Evolutionary conservation across 2,113 vertebrate species (phyloP).

Genomic region (Pelobates fuscus): DNA sequence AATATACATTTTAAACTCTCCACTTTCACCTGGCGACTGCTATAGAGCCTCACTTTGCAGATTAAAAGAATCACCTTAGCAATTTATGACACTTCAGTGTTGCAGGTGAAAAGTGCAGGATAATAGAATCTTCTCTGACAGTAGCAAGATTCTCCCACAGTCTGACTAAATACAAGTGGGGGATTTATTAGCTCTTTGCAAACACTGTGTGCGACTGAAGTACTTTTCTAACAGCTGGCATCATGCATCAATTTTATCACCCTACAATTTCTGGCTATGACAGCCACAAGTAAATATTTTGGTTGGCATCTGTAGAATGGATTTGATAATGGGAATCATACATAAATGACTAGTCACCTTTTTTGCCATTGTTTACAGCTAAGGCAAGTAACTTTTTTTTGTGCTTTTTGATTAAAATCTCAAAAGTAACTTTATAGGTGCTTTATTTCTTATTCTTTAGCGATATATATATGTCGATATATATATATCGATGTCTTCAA

Average conservation of each 20-base stretch:
- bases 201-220: constrained; percentile 32
- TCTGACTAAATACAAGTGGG: constrained; percentile 38
- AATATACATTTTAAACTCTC: constrained; percentile 11
- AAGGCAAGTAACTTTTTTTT: constrained; percentile 11
- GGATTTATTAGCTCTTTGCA: constrained; percentile 30
- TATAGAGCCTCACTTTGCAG: constrained; percentile 17
- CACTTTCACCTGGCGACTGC: constrained; percentile 8
- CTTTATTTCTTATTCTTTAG: not conserved
- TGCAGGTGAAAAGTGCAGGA: constrained; percentile 44
- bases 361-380: not conserved
- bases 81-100: constrained; percentile 23
- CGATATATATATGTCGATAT: no score
- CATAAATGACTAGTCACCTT: constrained; percentile 20
- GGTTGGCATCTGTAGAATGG: constrained; percentile 40
- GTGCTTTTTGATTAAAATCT: not conserved
- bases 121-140: constrained; percentile 15
- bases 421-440: not conserved
- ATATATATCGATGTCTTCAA: no score
- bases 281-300: constrained; percentile 48
- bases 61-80: constrained; percentile 7
- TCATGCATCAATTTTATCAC: constrained; percentile 44
- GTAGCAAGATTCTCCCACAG: constrained; percentile 24
- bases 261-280: constrained; percentile 35
- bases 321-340: constrained; percentile 34
- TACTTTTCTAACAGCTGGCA: constrained; percentile 35